Evolutionary conservation across 2,888 invertebrate genomes (phyloP), one percentile per base, ranked within the genome.

Genomic region (Osmoderma eremita): DNA sequence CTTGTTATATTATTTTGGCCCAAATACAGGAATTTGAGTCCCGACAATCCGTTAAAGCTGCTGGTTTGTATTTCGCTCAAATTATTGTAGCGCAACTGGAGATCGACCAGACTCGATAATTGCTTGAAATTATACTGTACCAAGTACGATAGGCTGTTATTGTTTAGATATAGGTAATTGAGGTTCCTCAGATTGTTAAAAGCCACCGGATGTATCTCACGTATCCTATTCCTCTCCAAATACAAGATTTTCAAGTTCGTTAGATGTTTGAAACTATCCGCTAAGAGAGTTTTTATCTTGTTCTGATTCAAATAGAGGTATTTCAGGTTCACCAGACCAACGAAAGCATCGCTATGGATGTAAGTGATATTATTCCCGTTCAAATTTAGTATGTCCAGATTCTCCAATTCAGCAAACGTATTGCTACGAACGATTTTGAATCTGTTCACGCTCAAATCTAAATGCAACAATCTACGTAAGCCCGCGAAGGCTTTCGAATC

Each of bases 221-320:
- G 64, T 56, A 85, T 82, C 36, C 75, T 72, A 61, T 85, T 85
- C 63, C 80, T 76, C 69, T 83, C 81, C 41, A 84, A 70, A 65
- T 83, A 77, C 18, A 84, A 72, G 39, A 80, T 80, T 49, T 80
- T 79, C 49, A 85, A 69, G 54, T 77, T 79, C 1, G 75, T 75
- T 22, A 84, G 69, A 71, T 78, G 76, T 13, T 74, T 74, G 67
- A 84, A 83, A 13, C 77, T 76, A 22, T 78, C 75, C 12, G 77
- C 78, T 1, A 79, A 78, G 41, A 84, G 71, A 53, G 74, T 79
- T 18, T 74, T 72, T n/a, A 84, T 71, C n/a, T 78, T 75, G 71
- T 84, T 85, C 67, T 78, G 71, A 42, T 78, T 82, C 12, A 84
- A 69, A 71, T 82, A 81, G 6, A 85, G 71, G 71, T 79, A 81